Evolutionary conservation across 2,113 vertebrate genomes (phyloP), one percentile per base, ranked within the genome.

Genomic region (Brienomyrus brachyistius): DNA sequence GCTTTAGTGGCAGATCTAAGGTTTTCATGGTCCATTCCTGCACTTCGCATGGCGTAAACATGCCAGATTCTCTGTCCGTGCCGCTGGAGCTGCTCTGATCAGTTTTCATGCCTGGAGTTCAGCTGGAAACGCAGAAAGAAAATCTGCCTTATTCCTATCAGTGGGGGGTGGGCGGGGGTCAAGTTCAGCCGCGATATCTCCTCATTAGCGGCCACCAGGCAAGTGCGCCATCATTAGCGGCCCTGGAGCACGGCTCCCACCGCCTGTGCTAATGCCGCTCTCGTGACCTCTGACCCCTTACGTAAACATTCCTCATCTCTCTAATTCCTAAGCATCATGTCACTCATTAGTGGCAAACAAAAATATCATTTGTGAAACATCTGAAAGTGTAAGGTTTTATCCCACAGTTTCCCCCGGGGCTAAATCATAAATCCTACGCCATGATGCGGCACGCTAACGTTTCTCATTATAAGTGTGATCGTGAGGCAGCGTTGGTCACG

Each of bases 171-270:
- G 21, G 6, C 0, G 11, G 23, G 74, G 48, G 13, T 10, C 15
- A 43, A 80, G 85, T 56, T 87, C 35, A 89, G 54, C 45, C 19
- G 0, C 48, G 13, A 21, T 54, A 50, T 74, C 77, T 92, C 91
- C 90, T 94, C 92, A 91, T 94, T 94, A 94, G 94, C 27, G 95
- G 94, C 94, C 93, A 94, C 87, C 93, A 21, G 4, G 83, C n/a
- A 21, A 51, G 47, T 40, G 2, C 91, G 90, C 92, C 90, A 89
- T 87, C 90, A 89, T 91, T 90, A 90, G 90, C 77, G 82, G 89
- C 92, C 92, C 93, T 90, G 91, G 50, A 87, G 89, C 47, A 91
- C 50, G 77, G 70, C 87, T 8, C 27, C 70, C 48, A 2, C 31
- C 45, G 1, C 15, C 47, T 4, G 56, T 17, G 43, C 85, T 6